Percentiles rank a stretch among this genome's conserved stretches.
These are phyloP conservation scores for Andrena hattorfiana DNA, from an alignment of 2,888 invertebrate species.

Conservation along the genomic window DNA sequence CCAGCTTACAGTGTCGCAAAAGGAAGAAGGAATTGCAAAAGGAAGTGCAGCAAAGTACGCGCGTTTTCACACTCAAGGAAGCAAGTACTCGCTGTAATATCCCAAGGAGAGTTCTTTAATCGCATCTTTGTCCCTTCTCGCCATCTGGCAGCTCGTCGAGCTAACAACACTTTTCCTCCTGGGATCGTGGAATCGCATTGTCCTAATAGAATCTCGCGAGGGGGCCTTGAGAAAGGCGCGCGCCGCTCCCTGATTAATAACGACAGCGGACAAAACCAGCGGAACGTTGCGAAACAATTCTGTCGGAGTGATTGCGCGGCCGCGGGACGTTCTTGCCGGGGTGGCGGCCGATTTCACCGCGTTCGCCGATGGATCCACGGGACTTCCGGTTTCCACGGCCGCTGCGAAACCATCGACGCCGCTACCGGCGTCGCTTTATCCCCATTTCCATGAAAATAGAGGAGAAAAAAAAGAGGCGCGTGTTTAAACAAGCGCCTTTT, in stretches of 20 bases:
- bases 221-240: neutral
- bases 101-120: conserved; percentile 20
- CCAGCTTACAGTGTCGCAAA: too few relatives aligned
- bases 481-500: conserved; percentile 13
- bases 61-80: neutral
- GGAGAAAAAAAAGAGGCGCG: conserved; percentile 16
- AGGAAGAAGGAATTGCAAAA: neutral
- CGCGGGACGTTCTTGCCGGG: conserved; percentile 1
- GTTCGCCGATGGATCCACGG: conserved; percentile 12
- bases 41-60: neutral
- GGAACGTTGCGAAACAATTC: neutral
- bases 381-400: conserved; percentile 20
- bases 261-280: neutral
- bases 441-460: conserved; percentile 5
- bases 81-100: neutral
- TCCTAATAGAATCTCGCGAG: neutral
- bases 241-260: neutral
- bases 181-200: neutral
- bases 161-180: conserved; percentile 3
- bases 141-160: neutral
- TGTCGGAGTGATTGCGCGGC: neutral
- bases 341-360: conserved; percentile 34
- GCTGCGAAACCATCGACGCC: neutral
- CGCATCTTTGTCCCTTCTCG: neutral
- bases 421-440: neutral